A percentile compares a stretch with the other conserved stretches of the same genome.
phyloP scores from a whole-genome alignment of 2,797 vertebrate genomes.

The Trematomus bernacchii region DNA sequence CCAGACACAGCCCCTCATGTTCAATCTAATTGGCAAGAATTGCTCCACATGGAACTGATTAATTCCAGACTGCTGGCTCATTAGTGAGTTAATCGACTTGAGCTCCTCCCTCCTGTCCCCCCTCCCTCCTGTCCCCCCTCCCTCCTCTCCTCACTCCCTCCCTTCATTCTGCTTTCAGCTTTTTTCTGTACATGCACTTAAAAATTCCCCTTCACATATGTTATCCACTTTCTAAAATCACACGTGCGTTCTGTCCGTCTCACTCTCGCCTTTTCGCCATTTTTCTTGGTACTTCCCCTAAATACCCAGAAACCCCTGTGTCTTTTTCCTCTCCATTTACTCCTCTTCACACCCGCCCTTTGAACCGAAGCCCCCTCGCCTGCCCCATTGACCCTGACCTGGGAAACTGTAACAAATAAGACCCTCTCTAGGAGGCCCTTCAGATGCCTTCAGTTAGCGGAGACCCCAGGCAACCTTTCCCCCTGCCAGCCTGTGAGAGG shows the following conservation, averaged over 20 bases:
- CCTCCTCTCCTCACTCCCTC: conserved; percentile 23
- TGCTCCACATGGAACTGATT: conserved; percentile 86
- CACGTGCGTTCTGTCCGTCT: conserved; percentile 7
- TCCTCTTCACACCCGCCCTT: conserved; percentile 36
- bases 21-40: conserved; percentile 81
- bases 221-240: conserved; percentile 34
- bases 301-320: conserved; percentile 31
- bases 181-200: conserved; percentile 16
- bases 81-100: conserved; percentile 86
- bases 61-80: conserved; percentile 87
- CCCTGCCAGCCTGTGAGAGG: conserved; percentile 68
- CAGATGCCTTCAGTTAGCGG: conserved; percentile 60
- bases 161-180: conserved; percentile 11
- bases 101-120: conserved; percentile 17
- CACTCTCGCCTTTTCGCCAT: not conserved
- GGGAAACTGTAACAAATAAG: conserved; percentile 72
- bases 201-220: conserved; percentile 25
- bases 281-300: conserved; percentile 20
- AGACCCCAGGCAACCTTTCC: conserved; percentile 68
- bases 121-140: conserved; percentile 11
- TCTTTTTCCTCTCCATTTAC: conserved; percentile 30
- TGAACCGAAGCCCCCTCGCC: conserved; percentile 47
- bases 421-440: conserved; percentile 64
- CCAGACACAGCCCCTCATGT: conserved; percentile 75
- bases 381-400: conserved; percentile 70